Base-by-base conservation (phyloP, 2,888 invertebrate genomes). In the Xanthia icteritia region DNA sequence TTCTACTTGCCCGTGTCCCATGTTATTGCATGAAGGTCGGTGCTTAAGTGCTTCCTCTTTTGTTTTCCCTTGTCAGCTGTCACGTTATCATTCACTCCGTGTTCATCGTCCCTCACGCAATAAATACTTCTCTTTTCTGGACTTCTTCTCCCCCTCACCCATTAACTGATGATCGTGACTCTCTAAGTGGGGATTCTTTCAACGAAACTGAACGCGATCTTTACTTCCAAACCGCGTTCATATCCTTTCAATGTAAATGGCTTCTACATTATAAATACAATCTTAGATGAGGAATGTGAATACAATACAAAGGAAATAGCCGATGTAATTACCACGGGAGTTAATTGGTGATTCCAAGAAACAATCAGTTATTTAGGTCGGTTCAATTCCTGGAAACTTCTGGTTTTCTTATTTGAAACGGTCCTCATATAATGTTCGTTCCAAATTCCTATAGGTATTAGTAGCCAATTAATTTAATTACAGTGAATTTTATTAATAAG, bases 281-380 rank as follows among this genome's bases (percentile, higher is more conserved):
- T 77, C 60, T 27, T 36, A 48, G 31, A 15, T 69, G 23, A 48
- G 73, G 72, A 79, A 82, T 79, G 70, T 70, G n/a, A 60, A 36
- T 48, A 74, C 58, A 84, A 82, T 72, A 66, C 71, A 51, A 63
- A 82, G 71, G 68, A 83, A 82, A 61, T 77, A 73, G 42, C 54
- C 39, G 81, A 82, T 77, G 8, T 56, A 70, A 78, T 86, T 83
- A 78, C 65, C 36, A 36, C 68, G 64, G 56, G 36, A 65, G 58
- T 68, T 77, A 72, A 87, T 85, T 73, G 74, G 36, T 58, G 20
- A 65, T 83, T 85, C 88, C 5, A 48, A 63, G 86, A 86, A 87
- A 69, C 83, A 87, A 82, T 85, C 69, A 61, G 61, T 51, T 74
- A 79, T 82, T 80, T 85, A 48, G 83, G 80, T 73, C 86, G 36